These are phyloP conservation scores for Lacerta bilineata DNA, from an alignment of 2,797 vertebrate genomes.

Conservation along the genomic window DNA sequence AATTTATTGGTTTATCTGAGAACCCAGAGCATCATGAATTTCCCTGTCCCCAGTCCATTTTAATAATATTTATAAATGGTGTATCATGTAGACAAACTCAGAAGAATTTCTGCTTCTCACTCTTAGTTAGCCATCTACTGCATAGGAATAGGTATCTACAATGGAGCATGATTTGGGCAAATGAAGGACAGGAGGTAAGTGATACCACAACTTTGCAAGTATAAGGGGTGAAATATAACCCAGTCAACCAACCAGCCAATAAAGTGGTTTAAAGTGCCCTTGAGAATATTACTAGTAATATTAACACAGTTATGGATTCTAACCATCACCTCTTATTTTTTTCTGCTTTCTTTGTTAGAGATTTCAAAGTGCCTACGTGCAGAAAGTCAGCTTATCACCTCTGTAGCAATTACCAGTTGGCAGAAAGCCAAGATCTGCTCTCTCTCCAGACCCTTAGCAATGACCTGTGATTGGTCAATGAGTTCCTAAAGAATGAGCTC, in stretches of 20 bases:
- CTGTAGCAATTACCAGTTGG: no score
- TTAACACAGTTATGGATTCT: neutral
- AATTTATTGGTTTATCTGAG: neutral
- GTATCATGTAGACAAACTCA: neutral
- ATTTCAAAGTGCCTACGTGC: no score
- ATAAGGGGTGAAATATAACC: neutral
- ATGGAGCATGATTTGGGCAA: no score
- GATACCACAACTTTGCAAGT: neutral
- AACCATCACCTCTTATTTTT: neutral
- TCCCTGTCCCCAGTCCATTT: neutral
- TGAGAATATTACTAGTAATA: neutral
- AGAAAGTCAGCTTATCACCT: no score
- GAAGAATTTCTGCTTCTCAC: neutral
- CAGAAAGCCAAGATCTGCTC: no score
- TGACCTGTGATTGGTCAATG: no score
- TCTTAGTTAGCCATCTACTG: neutral
- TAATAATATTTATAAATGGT: neutral
- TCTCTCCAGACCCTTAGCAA: no score
- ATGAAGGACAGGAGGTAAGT: neutral
- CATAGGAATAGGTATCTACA: neutral
- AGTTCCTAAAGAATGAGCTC: no score
- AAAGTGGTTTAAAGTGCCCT: neutral
- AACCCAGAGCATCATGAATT: neutral
- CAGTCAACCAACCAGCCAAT: neutral
- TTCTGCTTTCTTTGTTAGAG: rapidly evolving